Conservation (phyloP, 92 coral and sea anemone genomes). For the Palythoa heliodiscus region DNA sequence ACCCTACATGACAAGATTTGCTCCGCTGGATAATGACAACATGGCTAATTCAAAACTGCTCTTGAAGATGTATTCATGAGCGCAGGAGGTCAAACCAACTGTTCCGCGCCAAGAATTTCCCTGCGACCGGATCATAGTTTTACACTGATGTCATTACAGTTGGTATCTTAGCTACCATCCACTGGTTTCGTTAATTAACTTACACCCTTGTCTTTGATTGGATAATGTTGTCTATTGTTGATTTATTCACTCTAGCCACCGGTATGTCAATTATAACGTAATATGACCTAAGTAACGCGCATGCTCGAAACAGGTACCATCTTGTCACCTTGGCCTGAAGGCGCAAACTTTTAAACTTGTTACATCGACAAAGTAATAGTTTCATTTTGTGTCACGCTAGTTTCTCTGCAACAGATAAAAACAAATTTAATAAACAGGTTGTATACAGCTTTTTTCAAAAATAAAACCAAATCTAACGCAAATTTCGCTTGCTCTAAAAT, state of each 20-base stretch:
- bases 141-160: slow-evolving; percentile 37
- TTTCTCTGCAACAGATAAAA: not conserved
- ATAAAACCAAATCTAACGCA: too few species aligned
- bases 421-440: not conserved
- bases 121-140: slow-evolving; percentile 26
- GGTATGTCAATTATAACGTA: slow-evolving; percentile 73
- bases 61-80: slow-evolving; percentile 11
- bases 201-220: slow-evolving; percentile 50
- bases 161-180: slow-evolving; percentile 30
- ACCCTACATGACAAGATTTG: slow-evolving; percentile 56
- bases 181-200: slow-evolving; percentile 22
- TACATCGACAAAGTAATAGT: not conserved
- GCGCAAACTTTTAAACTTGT: slow-evolving; percentile 27
- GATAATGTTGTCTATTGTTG: slow-evolving; percentile 54
- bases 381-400: not conserved
- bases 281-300: slow-evolving; percentile 78
- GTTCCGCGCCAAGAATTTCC: slow-evolving; percentile 33
- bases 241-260: slow-evolving; percentile 66
- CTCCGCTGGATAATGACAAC: slow-evolving; percentile 31
- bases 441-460: too few species aligned
- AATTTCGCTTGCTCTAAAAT: too few species aligned
- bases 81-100: slow-evolving; percentile 21
- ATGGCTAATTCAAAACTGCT: slow-evolving; percentile 13
- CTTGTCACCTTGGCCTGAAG: not conserved
- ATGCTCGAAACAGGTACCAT: slow-evolving; percentile 46